phyloP scores from a whole-genome alignment of 2,888 invertebrate species.

The Galeruca laticollis region DNA sequence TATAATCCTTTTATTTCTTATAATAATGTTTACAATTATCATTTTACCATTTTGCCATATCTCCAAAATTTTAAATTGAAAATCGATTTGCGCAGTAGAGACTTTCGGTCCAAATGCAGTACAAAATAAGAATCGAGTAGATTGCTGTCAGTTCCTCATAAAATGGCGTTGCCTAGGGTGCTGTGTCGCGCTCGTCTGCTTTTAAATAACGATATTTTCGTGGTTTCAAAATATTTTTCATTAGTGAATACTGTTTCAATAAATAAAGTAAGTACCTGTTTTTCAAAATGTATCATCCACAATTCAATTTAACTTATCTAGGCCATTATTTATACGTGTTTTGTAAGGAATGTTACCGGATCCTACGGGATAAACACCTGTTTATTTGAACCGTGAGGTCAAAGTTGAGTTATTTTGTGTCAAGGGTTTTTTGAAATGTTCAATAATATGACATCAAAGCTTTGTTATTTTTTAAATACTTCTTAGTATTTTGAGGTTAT shows the following conservation, averaged over 20 bases:
- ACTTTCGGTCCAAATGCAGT: constrained; percentile 40
- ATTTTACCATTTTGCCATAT: background rate
- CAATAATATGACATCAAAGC: background rate
- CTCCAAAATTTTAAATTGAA: constrained; percentile 27
- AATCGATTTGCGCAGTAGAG: constrained; percentile 50
- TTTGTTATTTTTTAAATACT: background rate
- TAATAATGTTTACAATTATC: background rate
- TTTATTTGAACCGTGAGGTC: background rate
- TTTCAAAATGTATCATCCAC: constrained; percentile 21
- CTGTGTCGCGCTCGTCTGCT: constrained; percentile 64
- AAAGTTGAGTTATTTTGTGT: background rate
- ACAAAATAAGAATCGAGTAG: constrained; percentile 47
- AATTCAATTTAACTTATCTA: constrained; percentile 4
- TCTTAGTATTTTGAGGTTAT: constrained; percentile 17
- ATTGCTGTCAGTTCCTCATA: constrained; percentile 47
- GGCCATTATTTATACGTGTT: background rate
- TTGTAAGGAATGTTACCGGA: constrained; percentile 1
- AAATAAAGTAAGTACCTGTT: constrained; percentile 62
- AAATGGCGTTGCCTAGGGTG: constrained; percentile 66
- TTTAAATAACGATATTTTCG: constrained; percentile 63
- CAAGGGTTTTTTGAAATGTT: background rate
- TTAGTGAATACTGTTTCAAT: constrained; percentile 59
- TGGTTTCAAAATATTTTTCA: constrained; percentile 61
- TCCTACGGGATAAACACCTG: constrained; percentile 17
- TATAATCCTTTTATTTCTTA: background rate